phyloP scores from a whole-genome alignment of 2,888 invertebrate species.

The Sipha maydis region DNA sequence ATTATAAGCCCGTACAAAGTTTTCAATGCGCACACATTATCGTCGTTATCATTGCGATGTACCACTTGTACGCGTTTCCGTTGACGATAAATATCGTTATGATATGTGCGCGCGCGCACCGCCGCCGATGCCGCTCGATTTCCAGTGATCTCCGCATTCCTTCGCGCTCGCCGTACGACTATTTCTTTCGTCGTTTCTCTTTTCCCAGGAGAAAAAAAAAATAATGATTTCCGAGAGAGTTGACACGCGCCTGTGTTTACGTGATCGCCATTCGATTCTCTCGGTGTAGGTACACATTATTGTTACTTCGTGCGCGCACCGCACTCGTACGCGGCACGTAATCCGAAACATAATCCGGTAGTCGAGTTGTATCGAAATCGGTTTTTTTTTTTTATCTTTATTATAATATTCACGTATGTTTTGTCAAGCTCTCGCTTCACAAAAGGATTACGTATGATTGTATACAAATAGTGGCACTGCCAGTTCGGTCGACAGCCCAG shows the following conservation, averaged over 20 bases:
- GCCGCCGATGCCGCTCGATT: not conserved
- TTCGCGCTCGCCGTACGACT: not conserved
- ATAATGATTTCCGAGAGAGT: slow-evolving; percentile 14
- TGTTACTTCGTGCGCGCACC: not conserved
- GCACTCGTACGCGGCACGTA: slow-evolving; percentile 26
- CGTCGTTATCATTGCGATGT: not conserved
- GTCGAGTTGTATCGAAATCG: slow-evolving; percentile 50
- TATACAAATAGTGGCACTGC: slow-evolving; percentile 43
- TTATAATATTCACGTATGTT: slow-evolving; percentile 34
- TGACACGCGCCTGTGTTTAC: slow-evolving; percentile 7
- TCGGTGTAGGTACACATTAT: not conserved
- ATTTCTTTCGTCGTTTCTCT: not conserved
- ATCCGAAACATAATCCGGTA: slow-evolving; percentile 59
- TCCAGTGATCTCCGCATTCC: slow-evolving; percentile 24
- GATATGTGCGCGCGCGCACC: not conserved
- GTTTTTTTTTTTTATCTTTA: slow-evolving; percentile 4
- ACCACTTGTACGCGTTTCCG: not conserved
- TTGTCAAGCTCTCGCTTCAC: slow-evolving; percentile 43
- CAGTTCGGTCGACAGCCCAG: slow-evolving; percentile 34
- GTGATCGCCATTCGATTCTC: slow-evolving; percentile 33
- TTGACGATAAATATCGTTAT: slow-evolving; percentile 25
- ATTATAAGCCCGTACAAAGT: not conserved
- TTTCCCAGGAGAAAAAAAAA: not conserved
- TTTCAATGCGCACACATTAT: not conserved
- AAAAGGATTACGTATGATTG: slow-evolving; percentile 23